These are phyloP conservation scores for Cyprinodon brontotheroides DNA, from an alignment of 2,113 vertebrate genomes.

Conservation along the genomic window DNA sequence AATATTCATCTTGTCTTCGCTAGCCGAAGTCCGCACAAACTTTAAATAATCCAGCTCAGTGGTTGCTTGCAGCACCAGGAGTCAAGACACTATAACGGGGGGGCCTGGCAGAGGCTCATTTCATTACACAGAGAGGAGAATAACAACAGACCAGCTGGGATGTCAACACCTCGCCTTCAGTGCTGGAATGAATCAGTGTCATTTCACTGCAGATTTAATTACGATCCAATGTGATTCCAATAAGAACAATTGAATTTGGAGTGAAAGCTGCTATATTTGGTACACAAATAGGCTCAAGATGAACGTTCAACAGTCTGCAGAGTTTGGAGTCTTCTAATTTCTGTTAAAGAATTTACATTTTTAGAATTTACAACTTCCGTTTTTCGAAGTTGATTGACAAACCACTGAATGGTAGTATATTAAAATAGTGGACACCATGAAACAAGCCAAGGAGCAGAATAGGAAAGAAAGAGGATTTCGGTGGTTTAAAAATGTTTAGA, in stretches of 20 bases:
- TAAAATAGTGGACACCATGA: too few species aligned
- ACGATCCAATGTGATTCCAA: constrained; percentile 50
- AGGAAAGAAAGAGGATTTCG: background rate
- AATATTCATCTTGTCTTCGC: constrained; percentile 52
- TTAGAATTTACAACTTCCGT: too few species aligned
- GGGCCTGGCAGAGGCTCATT: constrained; percentile 13
- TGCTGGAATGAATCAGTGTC: constrained; percentile 11
- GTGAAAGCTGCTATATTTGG: constrained; percentile 13
- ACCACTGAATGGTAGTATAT: too few species aligned
- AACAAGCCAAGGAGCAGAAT: background rate
- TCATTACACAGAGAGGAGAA: constrained; percentile 31
- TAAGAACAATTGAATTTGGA: constrained; percentile 44
- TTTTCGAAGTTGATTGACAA: too few species aligned
- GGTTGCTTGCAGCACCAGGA: constrained; percentile 37
- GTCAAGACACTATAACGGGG: constrained; percentile 16
- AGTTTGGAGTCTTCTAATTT: background rate
- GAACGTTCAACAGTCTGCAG: constrained; percentile 1
- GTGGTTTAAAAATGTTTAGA: background rate
- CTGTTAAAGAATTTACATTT: too few species aligned
- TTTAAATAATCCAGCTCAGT: constrained; percentile 35
- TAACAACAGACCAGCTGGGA: constrained; percentile 26
- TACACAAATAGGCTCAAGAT: background rate
- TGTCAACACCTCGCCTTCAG: constrained; percentile 7
- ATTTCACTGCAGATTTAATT: constrained; percentile 44
- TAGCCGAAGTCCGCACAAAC: constrained; percentile 45